phyloP scores from a whole-genome alignment of 2,797 vertebrate species.

The Heliangelus exortis region DNA sequence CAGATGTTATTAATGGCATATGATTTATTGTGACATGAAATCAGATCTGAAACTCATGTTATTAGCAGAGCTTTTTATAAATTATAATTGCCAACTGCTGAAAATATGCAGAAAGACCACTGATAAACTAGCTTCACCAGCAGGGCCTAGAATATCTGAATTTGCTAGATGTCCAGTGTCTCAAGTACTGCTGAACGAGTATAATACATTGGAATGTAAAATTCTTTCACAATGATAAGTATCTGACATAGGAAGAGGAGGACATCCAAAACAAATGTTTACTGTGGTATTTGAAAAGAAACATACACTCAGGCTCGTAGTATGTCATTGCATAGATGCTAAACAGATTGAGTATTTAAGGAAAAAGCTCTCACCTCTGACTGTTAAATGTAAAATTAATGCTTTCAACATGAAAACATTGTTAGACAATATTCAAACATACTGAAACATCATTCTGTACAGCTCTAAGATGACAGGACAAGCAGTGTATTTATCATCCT shows the following conservation, averaged over 20 bases:
- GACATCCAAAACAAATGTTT: not conserved
- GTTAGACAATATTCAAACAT: not conserved
- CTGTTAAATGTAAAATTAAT: not conserved
- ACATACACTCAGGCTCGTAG: not conserved
- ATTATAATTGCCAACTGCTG: constrained; percentile 71
- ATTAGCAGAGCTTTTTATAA: constrained; percentile 75
- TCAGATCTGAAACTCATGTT: constrained; percentile 71
- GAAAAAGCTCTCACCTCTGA: not conserved
- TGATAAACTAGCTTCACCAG: constrained; percentile 50
- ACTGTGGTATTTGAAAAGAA: not conserved
- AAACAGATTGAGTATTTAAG: not conserved
- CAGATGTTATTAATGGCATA: constrained; percentile 76
- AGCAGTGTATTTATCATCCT: not conserved
- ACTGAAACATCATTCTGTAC: not conserved
- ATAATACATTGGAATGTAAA: not conserved
- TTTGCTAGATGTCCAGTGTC: not conserved
- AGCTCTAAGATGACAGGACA: not conserved
- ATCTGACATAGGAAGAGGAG: not conserved
- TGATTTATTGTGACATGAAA: constrained; percentile 77
- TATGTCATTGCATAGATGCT: not conserved
- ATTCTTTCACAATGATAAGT: constrained; percentile 4
- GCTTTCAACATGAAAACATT: not conserved
- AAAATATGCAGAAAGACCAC: constrained; percentile 61
- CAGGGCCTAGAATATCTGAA: constrained; percentile 2
- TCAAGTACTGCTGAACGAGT: not conserved